Conservation (phyloP, 1,140 invertebrate genomes). For the Anastrepha ludens region DNA sequence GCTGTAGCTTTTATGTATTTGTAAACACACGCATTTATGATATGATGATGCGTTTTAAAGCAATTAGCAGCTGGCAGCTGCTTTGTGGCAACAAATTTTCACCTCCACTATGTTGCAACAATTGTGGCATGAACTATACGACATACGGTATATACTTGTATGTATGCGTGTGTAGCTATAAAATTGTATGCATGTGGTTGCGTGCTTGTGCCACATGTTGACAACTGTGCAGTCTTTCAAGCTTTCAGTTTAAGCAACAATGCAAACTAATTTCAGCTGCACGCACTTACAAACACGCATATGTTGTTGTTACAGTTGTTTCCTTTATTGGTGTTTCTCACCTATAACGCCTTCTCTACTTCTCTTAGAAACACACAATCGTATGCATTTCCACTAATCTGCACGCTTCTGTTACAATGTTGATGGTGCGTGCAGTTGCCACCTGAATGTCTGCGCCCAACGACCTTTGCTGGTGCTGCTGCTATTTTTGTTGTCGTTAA, state of each 20-base stretch:
- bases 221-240: background rate
- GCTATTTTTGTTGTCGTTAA: background rate
- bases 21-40: background rate
- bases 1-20: background rate
- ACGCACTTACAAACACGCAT: background rate
- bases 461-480: background rate
- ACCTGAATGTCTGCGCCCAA: background rate
- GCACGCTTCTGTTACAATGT: constrained; percentile 16
- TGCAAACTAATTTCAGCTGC: constrained; percentile 26
- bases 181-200: background rate
- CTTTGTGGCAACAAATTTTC: constrained; percentile 17
- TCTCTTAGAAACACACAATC: background rate
- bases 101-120: constrained; percentile 18
- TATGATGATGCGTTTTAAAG: constrained; percentile 9
- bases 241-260: constrained; percentile 17
- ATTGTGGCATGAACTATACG: too few relatives aligned
- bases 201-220: background rate
- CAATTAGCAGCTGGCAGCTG: constrained; percentile 35
- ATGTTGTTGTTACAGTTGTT: constrained; percentile 6
- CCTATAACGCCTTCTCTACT: background rate
- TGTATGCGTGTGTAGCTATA: background rate
- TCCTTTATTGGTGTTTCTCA: too few relatives aligned
- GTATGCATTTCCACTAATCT: background rate
- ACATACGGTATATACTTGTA: background rate
- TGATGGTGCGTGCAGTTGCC: background rate